A percentile compares a stretch with the other conserved stretches of the same genome.
Conservation (phyloP, 2,888 invertebrate species). For the Himalopsyche japonica region DNA sequence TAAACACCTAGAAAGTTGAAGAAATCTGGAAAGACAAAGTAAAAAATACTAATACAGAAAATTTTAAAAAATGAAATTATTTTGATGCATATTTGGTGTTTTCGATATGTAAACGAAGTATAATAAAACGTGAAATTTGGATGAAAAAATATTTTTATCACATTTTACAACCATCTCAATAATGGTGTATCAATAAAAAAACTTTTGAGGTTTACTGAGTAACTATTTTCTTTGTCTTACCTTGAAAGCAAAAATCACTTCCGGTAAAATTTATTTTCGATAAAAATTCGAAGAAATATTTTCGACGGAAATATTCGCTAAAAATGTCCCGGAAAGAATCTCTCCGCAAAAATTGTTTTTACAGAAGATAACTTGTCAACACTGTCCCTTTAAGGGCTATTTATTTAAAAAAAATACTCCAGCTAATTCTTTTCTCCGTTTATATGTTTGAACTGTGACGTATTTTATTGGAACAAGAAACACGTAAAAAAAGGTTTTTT, state of each 20-base stretch:
- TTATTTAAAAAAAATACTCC: background rate
- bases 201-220: no score
- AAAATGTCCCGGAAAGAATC: background rate
- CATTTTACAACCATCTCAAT: no score
- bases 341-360: background rate
- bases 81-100: no score
- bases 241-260: background rate
- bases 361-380: background rate
- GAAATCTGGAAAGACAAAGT: no score
- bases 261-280: background rate
- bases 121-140: no score
- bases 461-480: background rate
- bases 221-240: background rate
- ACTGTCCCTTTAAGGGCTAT: background rate
- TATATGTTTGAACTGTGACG: background rate
- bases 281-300: background rate
- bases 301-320: background rate
- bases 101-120: no score
- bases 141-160: no score
- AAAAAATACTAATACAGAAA: no score
- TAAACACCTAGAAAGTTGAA: no score
- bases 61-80: no score
- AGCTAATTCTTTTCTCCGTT: background rate
- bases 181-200: no score
- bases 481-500: background rate